Percentiles rank a stretch among this genome's conserved stretches.
Conservation (phyloP, 2,888 invertebrate species). For the Danaus chrysippus region DNA sequence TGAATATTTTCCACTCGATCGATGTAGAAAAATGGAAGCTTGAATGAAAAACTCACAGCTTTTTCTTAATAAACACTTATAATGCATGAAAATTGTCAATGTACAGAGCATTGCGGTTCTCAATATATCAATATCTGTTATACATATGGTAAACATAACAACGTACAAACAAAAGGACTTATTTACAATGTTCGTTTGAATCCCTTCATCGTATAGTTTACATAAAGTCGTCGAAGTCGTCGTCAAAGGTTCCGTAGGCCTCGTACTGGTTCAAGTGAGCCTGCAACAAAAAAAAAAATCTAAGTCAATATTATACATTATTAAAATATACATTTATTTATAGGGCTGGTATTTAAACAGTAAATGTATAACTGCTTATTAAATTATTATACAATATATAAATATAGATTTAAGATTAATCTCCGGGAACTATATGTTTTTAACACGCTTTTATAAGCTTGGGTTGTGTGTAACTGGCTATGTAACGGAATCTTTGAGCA, state of each 20-base stretch:
- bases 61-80: no score
- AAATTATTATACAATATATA: no score
- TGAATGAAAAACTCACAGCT: no score
- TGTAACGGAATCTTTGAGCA: no score
- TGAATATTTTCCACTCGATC: neutral
- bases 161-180: conserved; percentile 1
- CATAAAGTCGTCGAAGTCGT: conserved; percentile 89
- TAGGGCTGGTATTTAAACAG: no score
- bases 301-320: conserved; percentile 4
- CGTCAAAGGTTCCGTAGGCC: conserved; percentile 81
- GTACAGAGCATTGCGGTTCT: neutral
- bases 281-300: conserved; percentile 54
- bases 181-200: conserved; percentile 3
- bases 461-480: no score
- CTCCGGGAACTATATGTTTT: no score
- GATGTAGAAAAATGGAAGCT: no score
- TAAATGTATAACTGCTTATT: no score
- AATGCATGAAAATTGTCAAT: neutral
- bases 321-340: neutral
- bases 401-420: no score
- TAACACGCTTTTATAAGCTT: no score
- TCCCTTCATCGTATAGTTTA: conserved; percentile 58
- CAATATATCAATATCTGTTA: neutral
- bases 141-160: conserved; percentile 5
- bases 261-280: conserved; percentile 83